Base-by-base conservation (phyloP, 1,140 invertebrate species). In the Bombus balteatus region DNA sequence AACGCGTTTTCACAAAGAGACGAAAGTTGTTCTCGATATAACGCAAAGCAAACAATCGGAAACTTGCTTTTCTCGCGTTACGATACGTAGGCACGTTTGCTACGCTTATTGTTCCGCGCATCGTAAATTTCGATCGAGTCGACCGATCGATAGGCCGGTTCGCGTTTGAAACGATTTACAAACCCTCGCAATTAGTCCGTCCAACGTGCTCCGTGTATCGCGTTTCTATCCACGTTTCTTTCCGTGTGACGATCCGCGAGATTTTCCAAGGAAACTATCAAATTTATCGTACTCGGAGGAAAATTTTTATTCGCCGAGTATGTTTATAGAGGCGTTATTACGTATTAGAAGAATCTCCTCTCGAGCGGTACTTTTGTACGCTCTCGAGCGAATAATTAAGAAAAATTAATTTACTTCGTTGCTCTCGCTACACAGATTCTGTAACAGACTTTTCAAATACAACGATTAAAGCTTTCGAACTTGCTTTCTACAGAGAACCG, bases 81-180 rank as follows among this genome's bases (percentile, higher is more conserved):
- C 73, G 53, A 72, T 77, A 73, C 34, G 47, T 68, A 34, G 28
- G 15, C 62, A 32, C 10, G 34, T 66, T 41, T 71, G 43, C 76
- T 39, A 62, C 65, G 72, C 73, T 72, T 66, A 68, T 76, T 65
- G 74, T 53, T 65, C 75, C 57, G 41, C 74, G 68, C 83, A 85
- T 85, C 79, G 59, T 89, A 68, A 85, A 90, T 89, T 89, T 82
- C 71, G 82, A 89, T 89, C 68, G 73, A 82, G 78, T 59, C 47
- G 70, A 68, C 72, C 70, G 87, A 89, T 89, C 88, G 74, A 89
- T 83, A 84, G 70, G 22, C 43, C 37, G 41, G 34, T 25, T 83
- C 22, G 34, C 66, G 34, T 84, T 80, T 70, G 22, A 75, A 70
- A 62, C 77, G 62, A 78, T 73, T 87, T 66, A 62, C 68, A 82